Evolutionary conservation across 53 echinoderm and acorn worm genomes (phyloP).

Genomic region (Crossaster papposus): DNA sequence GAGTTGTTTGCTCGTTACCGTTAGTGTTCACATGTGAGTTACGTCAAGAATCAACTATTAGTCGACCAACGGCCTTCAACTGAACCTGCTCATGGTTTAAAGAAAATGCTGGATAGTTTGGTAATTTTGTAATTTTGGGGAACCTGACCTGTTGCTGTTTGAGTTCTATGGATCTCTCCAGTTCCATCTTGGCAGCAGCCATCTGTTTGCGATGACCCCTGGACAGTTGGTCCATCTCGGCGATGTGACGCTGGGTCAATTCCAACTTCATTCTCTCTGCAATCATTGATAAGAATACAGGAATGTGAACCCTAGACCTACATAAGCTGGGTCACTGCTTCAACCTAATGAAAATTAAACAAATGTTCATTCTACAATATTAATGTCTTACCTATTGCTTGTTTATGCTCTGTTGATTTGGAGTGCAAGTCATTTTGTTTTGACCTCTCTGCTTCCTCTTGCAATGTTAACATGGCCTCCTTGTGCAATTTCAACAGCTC

Average conservation of each 20-base stretch:
- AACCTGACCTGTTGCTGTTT: conserved; percentile 84
- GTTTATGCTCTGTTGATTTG: conserved; percentile 56
- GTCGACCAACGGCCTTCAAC: too few species aligned
- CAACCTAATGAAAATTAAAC: too few species aligned
- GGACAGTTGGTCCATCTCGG: conserved; percentile 95
- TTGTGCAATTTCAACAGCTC: conserved; percentile 64
- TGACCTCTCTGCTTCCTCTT: conserved; percentile 64
- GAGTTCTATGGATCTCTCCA: conserved; percentile 92
- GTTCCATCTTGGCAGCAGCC: conserved; percentile 97
- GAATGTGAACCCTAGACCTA: too few species aligned
- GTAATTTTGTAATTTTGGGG: too few species aligned
- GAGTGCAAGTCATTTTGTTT: conserved; percentile 52
- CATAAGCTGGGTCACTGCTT: too few species aligned
- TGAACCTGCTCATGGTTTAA: too few species aligned
- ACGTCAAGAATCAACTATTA: too few species aligned
- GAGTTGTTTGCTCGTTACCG: too few species aligned
- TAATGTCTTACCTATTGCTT: conserved; percentile 57
- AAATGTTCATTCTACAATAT: too few species aligned
- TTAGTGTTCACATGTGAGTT: too few species aligned
- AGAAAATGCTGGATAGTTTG: too few species aligned
- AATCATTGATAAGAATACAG: neutral
- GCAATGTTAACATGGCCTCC: conserved; percentile 55
- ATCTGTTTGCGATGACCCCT: conserved; percentile 89
- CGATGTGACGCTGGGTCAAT: conserved; percentile 83
- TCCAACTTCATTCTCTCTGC: conserved; percentile 85